Evolutionary conservation across 1,140 invertebrate species (phyloP), one percentile per base, ranked within the genome.

Genomic region (Bombus consobrinus): DNA sequence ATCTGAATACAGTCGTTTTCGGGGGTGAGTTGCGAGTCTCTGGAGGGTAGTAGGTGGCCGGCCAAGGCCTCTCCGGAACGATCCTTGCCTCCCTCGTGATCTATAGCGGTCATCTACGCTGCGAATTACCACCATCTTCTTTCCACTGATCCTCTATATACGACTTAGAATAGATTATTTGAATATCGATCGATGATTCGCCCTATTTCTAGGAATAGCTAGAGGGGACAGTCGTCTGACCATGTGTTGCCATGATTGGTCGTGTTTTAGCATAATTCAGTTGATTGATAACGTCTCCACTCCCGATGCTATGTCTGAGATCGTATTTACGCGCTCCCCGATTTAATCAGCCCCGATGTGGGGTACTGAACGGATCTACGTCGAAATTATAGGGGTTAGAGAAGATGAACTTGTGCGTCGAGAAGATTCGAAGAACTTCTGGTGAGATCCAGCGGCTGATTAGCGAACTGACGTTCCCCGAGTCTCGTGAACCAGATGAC

Each of bases 1-100:
- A 95, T 95, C 94, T 94, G 93, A 95, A 94, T 95, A 94, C 92
- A 91, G 92, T 93, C 92, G 91, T 92, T 92, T 77, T 86, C 85
- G 85, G 87, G 92, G 91, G 90, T 95, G 93, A 95, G 92, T 94
- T 94, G 94, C 90, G 90, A 90, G 90, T 89, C 94, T 93, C 94
- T 87, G 93, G 94, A 91, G 94, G 92, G 93, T 91, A 93, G 84
- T 94, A 93, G 91, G 88, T 91, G 91, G 88, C 84, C 89, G 82
- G 90, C 91, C 89, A 88, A 88, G 83, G 90, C 87, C 91, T 91
- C 87, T 74, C 32, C 75, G 72, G 80, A 82, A 80, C 85, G 39
- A 78, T 81, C 88, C 64, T 79, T 64, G 62, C 34, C 75, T 43
- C 77, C 53, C 62, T 32, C 41, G 88, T 94, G 93, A 95, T 92